Evolutionary conservation across 2,888 invertebrate species (phyloP).

Genomic region (Poecilus cupreus): DNA sequence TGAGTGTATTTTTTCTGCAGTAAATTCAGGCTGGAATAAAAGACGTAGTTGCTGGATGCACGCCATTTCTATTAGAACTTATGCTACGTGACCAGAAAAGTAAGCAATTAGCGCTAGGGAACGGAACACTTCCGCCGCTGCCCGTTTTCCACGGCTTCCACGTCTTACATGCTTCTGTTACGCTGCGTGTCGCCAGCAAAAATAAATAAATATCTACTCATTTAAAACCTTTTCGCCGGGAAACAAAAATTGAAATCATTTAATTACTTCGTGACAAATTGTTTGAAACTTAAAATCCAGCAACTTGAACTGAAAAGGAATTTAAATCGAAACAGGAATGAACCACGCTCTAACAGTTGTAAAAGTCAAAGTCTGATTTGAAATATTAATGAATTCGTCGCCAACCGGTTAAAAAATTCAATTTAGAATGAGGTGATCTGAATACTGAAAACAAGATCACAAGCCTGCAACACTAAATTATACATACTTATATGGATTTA

Average conservation of each 20-base stretch:
- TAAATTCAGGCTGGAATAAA: conserved; percentile 55
- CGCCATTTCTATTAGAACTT: conserved; percentile 68
- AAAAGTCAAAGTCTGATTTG: conserved; percentile 1
- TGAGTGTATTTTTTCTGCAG: conserved; percentile 51
- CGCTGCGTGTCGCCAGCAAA: conserved; percentile 11
- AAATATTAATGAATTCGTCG: conserved; percentile 22
- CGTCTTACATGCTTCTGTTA: neutral
- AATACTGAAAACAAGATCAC: neutral
- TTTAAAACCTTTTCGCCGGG: conserved; percentile 12
- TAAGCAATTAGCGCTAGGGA: conserved; percentile 70
- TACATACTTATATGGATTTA: no score
- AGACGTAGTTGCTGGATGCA: conserved; percentile 65
- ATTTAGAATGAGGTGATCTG: neutral
- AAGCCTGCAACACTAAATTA: neutral
- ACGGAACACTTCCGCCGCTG: conserved; percentile 20
- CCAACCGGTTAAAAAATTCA: neutral
- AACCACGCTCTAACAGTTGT: neutral
- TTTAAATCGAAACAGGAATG: conserved; percentile 25
- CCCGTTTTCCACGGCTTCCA: neutral
- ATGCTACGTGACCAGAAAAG: conserved; percentile 70
- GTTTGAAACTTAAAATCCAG: conserved; percentile 25
- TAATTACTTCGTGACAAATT: conserved; percentile 37
- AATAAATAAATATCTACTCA: conserved; percentile 30
- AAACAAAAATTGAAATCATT: conserved; percentile 39
- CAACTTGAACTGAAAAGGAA: conserved; percentile 17